Percentiles rank a stretch among this genome's conserved stretches.
Evolutionary conservation across 2,113 vertebrate species (phyloP).

Genomic region (Riparia riparia): DNA sequence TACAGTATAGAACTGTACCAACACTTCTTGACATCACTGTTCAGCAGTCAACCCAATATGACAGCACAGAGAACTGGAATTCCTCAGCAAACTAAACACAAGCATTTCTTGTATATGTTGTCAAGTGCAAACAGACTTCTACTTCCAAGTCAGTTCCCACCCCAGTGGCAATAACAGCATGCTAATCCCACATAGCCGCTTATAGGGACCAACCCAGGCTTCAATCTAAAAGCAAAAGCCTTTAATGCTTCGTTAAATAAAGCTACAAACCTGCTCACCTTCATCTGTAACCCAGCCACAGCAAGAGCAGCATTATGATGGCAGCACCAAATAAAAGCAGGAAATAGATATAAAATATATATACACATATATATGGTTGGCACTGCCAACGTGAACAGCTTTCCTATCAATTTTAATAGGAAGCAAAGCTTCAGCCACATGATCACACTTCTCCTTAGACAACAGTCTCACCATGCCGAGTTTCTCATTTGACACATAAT

Average conservation of each 20-base stretch:
- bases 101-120: neutral
- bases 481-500: neutral
- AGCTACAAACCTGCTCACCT: neutral
- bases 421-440: neutral
- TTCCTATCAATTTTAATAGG: neutral
- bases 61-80: neutral
- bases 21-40: neutral
- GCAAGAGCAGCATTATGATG: neutral
- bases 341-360: neutral
- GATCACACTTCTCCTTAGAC: neutral
- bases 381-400: neutral
- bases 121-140: neutral
- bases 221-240: neutral
- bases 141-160: neutral
- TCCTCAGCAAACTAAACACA: neutral
- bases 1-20: neutral
- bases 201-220: neutral
- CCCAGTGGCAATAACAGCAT: neutral
- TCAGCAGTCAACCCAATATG: neutral
- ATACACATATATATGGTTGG: fast-evolving
- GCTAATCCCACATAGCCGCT: neutral
- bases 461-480: fast-evolving
- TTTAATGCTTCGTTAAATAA: neutral
- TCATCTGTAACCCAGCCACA: neutral
- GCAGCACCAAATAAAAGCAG: neutral